phyloP scores from a whole-genome alignment of 1,140 invertebrate species.

The Campodea augens region DNA sequence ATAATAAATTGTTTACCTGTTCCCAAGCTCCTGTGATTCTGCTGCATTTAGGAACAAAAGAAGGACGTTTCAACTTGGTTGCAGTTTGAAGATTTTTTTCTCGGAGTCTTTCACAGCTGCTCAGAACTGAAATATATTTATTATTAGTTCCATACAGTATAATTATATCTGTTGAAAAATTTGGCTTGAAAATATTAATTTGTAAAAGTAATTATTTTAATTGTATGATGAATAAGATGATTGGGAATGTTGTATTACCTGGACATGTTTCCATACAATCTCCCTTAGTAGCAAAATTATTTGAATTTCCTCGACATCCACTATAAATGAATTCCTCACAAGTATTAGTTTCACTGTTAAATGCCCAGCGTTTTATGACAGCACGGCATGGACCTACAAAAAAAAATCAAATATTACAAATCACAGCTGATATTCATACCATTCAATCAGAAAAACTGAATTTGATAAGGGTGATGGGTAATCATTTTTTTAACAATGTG shows the following conservation, averaged over 20 bases:
- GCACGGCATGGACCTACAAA: conserved; percentile 29
- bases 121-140: conserved; percentile 31
- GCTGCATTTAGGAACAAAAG: conserved; percentile 52
- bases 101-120: conserved; percentile 53
- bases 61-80: conserved; percentile 44
- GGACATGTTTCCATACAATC: conserved; percentile 68
- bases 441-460: too few species aligned
- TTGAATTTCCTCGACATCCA: conserved; percentile 63
- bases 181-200: too few species aligned
- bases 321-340: conserved; percentile 49
- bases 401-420: too few species aligned
- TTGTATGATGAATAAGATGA: too few species aligned
- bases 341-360: conserved; percentile 52
- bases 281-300: conserved; percentile 64
- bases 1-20: too few species aligned
- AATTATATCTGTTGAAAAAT: neutral
- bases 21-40: conserved; percentile 51
- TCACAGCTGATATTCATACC: too few species aligned
- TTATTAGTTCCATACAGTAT: neutral
- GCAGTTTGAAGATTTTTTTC: conserved; percentile 51
- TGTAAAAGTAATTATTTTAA: too few species aligned
- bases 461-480: too few species aligned
- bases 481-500: too few species aligned
- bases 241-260: too few species aligned
- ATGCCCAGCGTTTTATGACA: conserved; percentile 38